Base-by-base conservation (phyloP, 2,797 vertebrate genomes). In the Melanotaenia maccullochi region DNA sequence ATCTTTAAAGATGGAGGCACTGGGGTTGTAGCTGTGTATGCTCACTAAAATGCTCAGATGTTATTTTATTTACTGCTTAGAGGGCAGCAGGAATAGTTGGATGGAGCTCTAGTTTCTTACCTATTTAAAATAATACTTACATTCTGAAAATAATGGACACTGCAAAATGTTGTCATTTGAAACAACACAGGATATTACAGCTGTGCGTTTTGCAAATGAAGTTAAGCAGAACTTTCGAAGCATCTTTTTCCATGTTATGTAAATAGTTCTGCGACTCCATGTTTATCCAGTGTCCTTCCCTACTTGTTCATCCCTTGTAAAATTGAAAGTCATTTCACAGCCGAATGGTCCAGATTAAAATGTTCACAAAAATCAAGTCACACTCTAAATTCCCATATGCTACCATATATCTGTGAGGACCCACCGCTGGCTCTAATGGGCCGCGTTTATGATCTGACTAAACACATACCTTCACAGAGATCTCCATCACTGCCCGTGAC, bases 281-380 rank as follows among this genome's bases (percentile, higher is more conserved):
- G 60, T 68, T n/a, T 35, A 59, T 55, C 47, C 35, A 1, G 44
- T 71, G 60, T 65, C 73, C 79, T 77, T 71, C 40, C 6, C 11
- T 54, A 40, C 68, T 68, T 71, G 72, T 77, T 78, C 65, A 65
- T 73, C 58, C 60, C 64, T 73, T 83, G 66, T 86, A 81, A 73
- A 85, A 76, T 51, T 78, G 49, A 71, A 84, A 78, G 76, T 76
- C 42, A 85, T 87, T 90, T 92, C 86, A 88, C 84, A 84, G 58
- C 64, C 79, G 47, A 78, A 70, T 77, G 69, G 66, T 67, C 60
- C 58, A 65, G 76, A 86, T 82, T 76, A 71, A 79, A 59, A 25
- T 78, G 85, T 81, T 60, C 67, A 76, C 58, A 71, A 76, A 85
- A 83, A 89, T 78, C 65, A 78, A 85, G 73, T 83, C 70, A 51